A percentile compares a stretch with the other conserved stretches of the same genome.
These are phyloP conservation scores for Clepsis dumicolana DNA, from an alignment of 2,888 invertebrate genomes.

Conservation along the genomic window DNA sequence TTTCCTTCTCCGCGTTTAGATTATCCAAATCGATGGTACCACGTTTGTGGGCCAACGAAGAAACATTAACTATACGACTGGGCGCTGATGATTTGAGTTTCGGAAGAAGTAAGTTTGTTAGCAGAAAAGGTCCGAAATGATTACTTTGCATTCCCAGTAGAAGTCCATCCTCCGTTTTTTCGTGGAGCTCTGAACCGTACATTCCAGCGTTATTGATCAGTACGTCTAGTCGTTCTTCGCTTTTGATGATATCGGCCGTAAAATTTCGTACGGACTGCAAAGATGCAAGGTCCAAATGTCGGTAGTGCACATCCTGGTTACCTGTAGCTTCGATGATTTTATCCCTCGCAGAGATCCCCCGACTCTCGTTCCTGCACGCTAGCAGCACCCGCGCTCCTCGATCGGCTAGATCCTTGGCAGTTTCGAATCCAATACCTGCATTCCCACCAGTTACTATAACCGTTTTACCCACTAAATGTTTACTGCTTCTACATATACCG, in stretches of 20 bases:
- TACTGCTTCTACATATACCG: slow-evolving; percentile 64
- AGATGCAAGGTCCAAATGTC: slow-evolving; percentile 72
- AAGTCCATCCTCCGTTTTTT: slow-evolving; percentile 83
- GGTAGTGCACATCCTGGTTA: slow-evolving; percentile 54
- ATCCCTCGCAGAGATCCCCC: slow-evolving; percentile 81
- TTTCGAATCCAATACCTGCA: slow-evolving; percentile 92
- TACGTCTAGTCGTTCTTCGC: slow-evolving; percentile 76
- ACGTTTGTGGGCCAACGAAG: slow-evolving; percentile 61
- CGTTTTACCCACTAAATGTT: slow-evolving; percentile 91
- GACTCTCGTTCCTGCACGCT: slow-evolving; percentile 91
- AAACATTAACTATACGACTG: slow-evolving; percentile 70
- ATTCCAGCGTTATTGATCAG: slow-evolving; percentile 85
- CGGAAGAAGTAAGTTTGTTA: slow-evolving; percentile 85
- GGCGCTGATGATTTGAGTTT: slow-evolving; percentile 56
- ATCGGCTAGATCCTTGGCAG: slow-evolving; percentile 89
- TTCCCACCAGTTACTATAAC: slow-evolving; percentile 95
- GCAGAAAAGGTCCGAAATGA: slow-evolving; percentile 87
- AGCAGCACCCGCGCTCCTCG: slow-evolving; percentile 92
- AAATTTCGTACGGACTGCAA: slow-evolving; percentile 81
- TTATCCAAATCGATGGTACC: slow-evolving; percentile 62
- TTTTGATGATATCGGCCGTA: slow-evolving; percentile 79
- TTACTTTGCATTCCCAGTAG: slow-evolving; percentile 81
- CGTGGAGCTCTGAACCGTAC: slow-evolving; percentile 57
- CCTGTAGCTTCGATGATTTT: slow-evolving; percentile 42
- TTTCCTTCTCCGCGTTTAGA: slow-evolving; percentile 58